phyloP scores from a whole-genome alignment of 2,888 invertebrate species.

The Polylopha cassiicola region DNA sequence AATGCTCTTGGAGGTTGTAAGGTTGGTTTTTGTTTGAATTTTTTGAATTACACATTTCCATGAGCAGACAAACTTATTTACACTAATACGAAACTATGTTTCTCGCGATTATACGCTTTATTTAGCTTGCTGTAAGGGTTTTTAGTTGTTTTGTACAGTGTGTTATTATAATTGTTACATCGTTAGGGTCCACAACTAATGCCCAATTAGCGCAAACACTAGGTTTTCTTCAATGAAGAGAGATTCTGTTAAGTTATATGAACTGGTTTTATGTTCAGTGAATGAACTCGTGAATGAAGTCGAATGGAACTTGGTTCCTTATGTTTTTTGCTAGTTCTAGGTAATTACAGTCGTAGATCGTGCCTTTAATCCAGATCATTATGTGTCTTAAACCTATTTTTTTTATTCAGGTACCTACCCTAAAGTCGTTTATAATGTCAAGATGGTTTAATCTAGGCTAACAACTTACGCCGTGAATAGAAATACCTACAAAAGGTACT shows the following conservation, averaged over 20 bases:
- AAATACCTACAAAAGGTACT: too few relatives aligned
- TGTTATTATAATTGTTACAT: slow-evolving; percentile 10
- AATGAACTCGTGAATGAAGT: slow-evolving; percentile 41
- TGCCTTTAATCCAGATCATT: slow-evolving; percentile 13
- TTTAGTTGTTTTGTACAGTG: background rate
- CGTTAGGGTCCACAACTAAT: slow-evolving; percentile 34
- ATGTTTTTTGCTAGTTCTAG: slow-evolving; percentile 17
- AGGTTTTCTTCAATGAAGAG: slow-evolving; percentile 48
- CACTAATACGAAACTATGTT: background rate
- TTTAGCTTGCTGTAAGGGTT: background rate
- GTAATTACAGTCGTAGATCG: slow-evolving; percentile 14
- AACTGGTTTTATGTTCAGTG: slow-evolving; percentile 22
- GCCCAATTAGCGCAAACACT: slow-evolving; percentile 57
- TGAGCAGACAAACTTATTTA: slow-evolving; percentile 24
- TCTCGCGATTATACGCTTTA: background rate
- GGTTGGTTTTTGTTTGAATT: slow-evolving; percentile 45
- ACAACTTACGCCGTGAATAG: too few relatives aligned
- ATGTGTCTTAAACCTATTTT: too few relatives aligned
- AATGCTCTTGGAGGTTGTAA: slow-evolving; percentile 33
- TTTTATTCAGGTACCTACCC: too few relatives aligned
- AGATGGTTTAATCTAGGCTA: too few relatives aligned
- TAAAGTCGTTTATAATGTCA: too few relatives aligned
- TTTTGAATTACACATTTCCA: slow-evolving; percentile 40
- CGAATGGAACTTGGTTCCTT: slow-evolving; percentile 30
- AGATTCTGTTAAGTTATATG: slow-evolving; percentile 30